Conservation (phyloP, 2,888 invertebrate species). For the Apomyelois bistriatella region DNA sequence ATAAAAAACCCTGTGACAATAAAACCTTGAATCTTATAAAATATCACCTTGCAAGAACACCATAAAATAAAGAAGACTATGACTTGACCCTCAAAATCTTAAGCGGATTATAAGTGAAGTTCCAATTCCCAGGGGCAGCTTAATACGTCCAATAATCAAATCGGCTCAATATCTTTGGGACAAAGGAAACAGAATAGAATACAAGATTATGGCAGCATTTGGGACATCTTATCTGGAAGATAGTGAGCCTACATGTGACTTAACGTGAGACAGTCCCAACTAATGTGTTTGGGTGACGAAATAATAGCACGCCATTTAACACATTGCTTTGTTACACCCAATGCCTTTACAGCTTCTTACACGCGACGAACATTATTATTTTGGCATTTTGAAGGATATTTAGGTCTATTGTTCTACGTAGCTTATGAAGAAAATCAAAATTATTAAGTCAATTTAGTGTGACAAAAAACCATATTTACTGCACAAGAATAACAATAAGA, state of each 20-base stretch:
- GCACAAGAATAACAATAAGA: too few species aligned
- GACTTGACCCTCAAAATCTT: conserved; percentile 42
- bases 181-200: conserved; percentile 41
- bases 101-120: conserved; percentile 43
- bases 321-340: conserved; percentile 37
- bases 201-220: conserved; percentile 40
- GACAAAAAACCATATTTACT: too few species aligned
- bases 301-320: conserved; percentile 35
- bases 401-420: too few species aligned
- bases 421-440: too few species aligned
- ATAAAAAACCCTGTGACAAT: conserved; percentile 5
- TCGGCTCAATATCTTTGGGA: conserved; percentile 39
- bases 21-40: conserved; percentile 25
- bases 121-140: conserved; percentile 30
- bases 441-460: too few species aligned
- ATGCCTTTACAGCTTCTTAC: conserved; percentile 33
- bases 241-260: conserved; percentile 34
- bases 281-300: conserved; percentile 29
- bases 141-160: conserved; percentile 37
- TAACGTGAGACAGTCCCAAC: conserved; percentile 20
- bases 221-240: conserved; percentile 40
- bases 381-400: neutral
- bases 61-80: conserved; percentile 33
- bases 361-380: neutral
- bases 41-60: conserved; percentile 33